phyloP scores from a whole-genome alignment of 2,113 vertebrate genomes.

The Pituophis catenifer region DNA sequence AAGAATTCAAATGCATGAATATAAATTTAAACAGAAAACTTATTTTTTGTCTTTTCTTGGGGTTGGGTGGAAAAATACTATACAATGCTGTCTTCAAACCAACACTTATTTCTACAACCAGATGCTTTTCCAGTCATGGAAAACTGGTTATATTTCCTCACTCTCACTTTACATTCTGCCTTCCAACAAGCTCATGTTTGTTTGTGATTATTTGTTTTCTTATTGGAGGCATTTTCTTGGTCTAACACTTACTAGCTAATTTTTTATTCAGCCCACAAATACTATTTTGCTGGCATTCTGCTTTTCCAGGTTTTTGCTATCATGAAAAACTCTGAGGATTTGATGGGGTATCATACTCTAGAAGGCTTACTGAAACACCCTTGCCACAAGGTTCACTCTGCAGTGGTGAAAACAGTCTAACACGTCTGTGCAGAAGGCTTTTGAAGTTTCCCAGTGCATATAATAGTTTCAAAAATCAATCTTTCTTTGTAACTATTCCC shows the following conservation, averaged over 20 bases:
- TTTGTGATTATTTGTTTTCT: background rate
- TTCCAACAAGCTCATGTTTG: background rate
- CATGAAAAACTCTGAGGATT: background rate
- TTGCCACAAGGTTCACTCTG: background rate
- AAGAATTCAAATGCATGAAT: background rate
- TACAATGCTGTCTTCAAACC: background rate
- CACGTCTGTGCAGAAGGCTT: background rate
- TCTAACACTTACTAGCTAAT: background rate
- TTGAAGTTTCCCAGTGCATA: background rate
- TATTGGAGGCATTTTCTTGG: background rate
- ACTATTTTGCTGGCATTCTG: background rate
- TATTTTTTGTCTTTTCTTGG: background rate
- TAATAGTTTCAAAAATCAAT: background rate
- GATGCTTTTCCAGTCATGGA: background rate
- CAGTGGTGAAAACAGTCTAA: background rate
- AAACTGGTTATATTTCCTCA: background rate
- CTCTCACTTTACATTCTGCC: background rate
- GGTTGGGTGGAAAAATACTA: background rate
- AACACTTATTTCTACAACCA: background rate
- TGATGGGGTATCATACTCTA: background rate
- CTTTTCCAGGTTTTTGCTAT: background rate
- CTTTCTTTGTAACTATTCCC: background rate
- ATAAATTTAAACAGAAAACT: conserved; percentile 24
- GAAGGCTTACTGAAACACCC: background rate
- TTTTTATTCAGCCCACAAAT: background rate